A percentile compares a stretch with the other conserved stretches of the same genome.
phyloP scores from a whole-genome alignment of 2,797 vertebrate species.

The Cyprinodon diabolis region DNA sequence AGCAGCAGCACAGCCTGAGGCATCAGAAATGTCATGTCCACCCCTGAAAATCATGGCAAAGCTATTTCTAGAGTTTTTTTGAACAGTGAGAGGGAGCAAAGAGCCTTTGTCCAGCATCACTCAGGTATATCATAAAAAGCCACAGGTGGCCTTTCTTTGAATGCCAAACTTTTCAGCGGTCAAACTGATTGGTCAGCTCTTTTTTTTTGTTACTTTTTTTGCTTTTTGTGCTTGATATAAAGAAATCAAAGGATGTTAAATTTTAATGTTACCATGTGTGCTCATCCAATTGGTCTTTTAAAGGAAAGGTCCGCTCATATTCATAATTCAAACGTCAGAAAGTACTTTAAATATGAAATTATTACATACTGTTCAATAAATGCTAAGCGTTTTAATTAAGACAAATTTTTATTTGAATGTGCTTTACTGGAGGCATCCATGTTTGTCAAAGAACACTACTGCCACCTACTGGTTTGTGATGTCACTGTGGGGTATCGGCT shows the following conservation, averaged over 20 bases:
- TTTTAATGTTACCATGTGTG: neutral
- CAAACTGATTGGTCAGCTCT: neutral
- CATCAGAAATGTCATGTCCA: constrained; percentile 1
- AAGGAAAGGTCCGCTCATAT: neutral
- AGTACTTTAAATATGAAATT: too few species aligned
- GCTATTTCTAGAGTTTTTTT: neutral
- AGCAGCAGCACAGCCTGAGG: neutral
- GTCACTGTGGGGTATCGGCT: too few species aligned
- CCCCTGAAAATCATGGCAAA: neutral
- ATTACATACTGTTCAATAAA: too few species aligned
- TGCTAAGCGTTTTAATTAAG: too few species aligned
- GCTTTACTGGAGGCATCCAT: too few species aligned
- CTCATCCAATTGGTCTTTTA: neutral
- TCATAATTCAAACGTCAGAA: too few species aligned
- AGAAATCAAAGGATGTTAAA: neutral
- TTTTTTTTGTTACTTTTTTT: too few species aligned
- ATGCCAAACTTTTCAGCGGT: neutral
- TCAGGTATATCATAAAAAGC: neutral
- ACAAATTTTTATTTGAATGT: too few species aligned
- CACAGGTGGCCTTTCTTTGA: neutral
- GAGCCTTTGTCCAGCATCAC: neutral
- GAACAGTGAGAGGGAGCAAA: neutral
- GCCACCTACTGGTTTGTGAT: too few species aligned
- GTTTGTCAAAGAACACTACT: too few species aligned
- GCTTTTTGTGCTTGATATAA: neutral